These are phyloP conservation scores for Megatriorchis doriae DNA, from an alignment of 2,113 vertebrate genomes.

Conservation along the genomic window DNA sequence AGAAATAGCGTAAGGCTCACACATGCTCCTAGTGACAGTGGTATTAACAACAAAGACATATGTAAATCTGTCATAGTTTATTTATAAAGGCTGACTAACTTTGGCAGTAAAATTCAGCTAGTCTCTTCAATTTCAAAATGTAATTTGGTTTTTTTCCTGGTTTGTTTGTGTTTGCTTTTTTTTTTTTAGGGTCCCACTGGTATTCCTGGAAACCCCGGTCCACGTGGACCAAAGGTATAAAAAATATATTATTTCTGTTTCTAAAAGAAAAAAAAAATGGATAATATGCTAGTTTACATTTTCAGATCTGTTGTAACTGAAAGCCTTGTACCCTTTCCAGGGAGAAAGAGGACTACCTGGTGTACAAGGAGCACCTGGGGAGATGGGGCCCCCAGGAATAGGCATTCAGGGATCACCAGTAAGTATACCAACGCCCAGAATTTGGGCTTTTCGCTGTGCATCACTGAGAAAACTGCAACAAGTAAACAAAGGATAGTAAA, in stretches of 20 bases:
- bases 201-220: slow-evolving; percentile 77
- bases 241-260: background rate
- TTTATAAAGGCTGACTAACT: background rate
- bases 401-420: slow-evolving; percentile 81
- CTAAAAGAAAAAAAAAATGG: background rate
- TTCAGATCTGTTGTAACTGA: background rate
- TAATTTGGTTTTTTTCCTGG: background rate
- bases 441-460: background rate
- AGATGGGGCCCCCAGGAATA: slow-evolving; percentile 84
- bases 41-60: background rate
- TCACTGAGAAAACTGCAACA: background rate
- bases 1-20: background rate
- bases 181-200: slow-evolving; percentile 78
- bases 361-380: slow-evolving; percentile 86
- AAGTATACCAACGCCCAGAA: slow-evolving; percentile 64
- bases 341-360: slow-evolving; percentile 94
- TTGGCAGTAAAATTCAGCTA: background rate
- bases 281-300: background rate
- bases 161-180: background rate
- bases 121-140: background rate
- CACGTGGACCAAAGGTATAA: slow-evolving; percentile 89
- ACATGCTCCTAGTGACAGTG: background rate
- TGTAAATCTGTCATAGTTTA: background rate
- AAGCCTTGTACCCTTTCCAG: slow-evolving; percentile 64
- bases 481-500: background rate